These are phyloP conservation scores for Tenthredo mesomela DNA, from an alignment of 2,888 invertebrate species.

Conservation along the genomic window DNA sequence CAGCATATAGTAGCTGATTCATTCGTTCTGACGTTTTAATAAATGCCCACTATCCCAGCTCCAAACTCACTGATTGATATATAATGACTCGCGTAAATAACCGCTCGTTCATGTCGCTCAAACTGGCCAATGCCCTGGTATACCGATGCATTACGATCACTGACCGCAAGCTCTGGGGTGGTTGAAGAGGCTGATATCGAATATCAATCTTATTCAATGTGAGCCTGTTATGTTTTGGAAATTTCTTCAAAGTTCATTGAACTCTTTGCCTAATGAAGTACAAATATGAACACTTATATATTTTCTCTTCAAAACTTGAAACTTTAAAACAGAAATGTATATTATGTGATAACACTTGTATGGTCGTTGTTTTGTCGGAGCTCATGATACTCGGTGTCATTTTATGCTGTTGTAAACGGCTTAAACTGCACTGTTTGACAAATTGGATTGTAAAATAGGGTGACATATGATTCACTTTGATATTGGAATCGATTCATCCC, in stretches of 20 bases:
- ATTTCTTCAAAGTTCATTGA: neutral
- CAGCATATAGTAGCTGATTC: conserved; percentile 56
- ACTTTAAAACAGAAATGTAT: too few species aligned
- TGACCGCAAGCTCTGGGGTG: neutral
- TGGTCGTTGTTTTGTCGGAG: too few species aligned
- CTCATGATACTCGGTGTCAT: too few species aligned
- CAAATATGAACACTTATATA: neutral
- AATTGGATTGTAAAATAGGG: neutral
- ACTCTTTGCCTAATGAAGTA: neutral
- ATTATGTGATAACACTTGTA: too few species aligned
- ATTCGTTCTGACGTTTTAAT: conserved; percentile 61
- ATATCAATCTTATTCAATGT: neutral
- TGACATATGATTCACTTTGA: neutral
- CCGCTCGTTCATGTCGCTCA: conserved; percentile 20
- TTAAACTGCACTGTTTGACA: neutral
- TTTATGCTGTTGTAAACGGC: neutral
- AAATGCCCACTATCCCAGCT: conserved; percentile 55
- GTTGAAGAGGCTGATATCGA: neutral
- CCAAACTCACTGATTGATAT: conserved; percentile 57
- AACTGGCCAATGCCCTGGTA: neutral
- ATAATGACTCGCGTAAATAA: conserved; percentile 57
- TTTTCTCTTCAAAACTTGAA: neutral
- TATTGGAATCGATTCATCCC: neutral
- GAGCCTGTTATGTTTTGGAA: neutral
- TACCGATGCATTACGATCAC: neutral